Evolutionary conservation across 2,888 invertebrate species (phyloP), one percentile per base, ranked within the genome.

Genomic region (Axea sp.): DNA sequence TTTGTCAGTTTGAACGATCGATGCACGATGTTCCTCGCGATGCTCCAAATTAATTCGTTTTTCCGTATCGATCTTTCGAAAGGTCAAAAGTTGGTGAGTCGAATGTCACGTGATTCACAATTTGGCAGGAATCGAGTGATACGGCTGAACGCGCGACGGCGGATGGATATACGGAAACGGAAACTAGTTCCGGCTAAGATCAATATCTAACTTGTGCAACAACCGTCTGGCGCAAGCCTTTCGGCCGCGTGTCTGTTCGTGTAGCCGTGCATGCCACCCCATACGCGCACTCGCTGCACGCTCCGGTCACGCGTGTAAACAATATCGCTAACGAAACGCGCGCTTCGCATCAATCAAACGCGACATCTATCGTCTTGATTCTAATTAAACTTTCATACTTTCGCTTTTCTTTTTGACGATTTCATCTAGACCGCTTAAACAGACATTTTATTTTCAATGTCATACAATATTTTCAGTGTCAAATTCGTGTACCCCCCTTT

Each of bases 181-280:
- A 84, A 86, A 85, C 84, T 85, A 86, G 86, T 85, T 85, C 83
- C 84, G 83, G 81, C 82, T 81, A 82, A 86, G 85, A 86, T 85
- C 85, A 85, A 85, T 85, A 86, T 83, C 83, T 80, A 83, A 85
- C 82, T 84, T 83, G 84, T 82, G 82, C 82, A 82, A 82, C 79
- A 77, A 76, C 75, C 79, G 79, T 49, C 76, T 77, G 79, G 79
- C 78, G 79, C 78, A 76, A 81, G 78, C 77, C 76, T 77, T 78
- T 78, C 68, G 69, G 75, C 77, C 76, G 67, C 41, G 41, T 62
- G 68, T 67, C 47, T n/a, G n/a, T 15, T n/a, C 31, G 51, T 57
- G 26, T 76, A 76, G 74, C 72, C 1, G 77, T 73, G 71, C 28
- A 12, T 15, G 33, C 59, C 28, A 35, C 51, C 24, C 45, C 7